phyloP scores from a whole-genome alignment of 2,113 vertebrate genomes.

The Sminthopsis crassicaudata region DNA sequence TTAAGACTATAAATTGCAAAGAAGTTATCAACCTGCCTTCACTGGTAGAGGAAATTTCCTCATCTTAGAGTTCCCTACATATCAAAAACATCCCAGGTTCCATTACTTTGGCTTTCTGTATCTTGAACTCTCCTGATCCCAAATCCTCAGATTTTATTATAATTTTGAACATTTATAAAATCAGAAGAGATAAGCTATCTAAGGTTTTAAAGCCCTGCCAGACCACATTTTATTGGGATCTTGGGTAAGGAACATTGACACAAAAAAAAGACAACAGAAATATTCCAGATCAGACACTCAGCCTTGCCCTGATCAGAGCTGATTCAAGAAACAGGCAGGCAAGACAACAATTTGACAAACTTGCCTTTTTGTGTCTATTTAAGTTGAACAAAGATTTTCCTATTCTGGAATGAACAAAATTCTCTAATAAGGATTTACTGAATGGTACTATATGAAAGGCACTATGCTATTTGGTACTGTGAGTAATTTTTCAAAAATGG shows the following conservation, averaged over 20 bases:
- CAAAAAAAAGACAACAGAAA: not conserved
- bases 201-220: not conserved
- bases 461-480: not conserved
- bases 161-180: constrained; percentile 23
- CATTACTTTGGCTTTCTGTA: not conserved
- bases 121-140: not conserved
- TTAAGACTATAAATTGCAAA: not conserved
- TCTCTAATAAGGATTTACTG: not conserved
- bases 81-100: not conserved
- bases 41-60: not conserved
- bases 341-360: not conserved
- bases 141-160: not conserved
- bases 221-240: not conserved
- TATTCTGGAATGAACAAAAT: not conserved
- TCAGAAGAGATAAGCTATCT: not conserved
- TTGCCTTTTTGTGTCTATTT: not conserved
- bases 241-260: constrained; percentile 12
- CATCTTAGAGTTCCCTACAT: not conserved
- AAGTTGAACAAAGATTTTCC: too few species aligned
- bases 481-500: not conserved
- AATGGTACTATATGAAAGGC: not conserved
- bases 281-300: too few species aligned
- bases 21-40: not conserved
- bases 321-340: too few species aligned
- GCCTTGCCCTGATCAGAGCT: too few species aligned